phyloP scores from a whole-genome alignment of 1,140 invertebrate species.

The Phthorimaea operculella region DNA sequence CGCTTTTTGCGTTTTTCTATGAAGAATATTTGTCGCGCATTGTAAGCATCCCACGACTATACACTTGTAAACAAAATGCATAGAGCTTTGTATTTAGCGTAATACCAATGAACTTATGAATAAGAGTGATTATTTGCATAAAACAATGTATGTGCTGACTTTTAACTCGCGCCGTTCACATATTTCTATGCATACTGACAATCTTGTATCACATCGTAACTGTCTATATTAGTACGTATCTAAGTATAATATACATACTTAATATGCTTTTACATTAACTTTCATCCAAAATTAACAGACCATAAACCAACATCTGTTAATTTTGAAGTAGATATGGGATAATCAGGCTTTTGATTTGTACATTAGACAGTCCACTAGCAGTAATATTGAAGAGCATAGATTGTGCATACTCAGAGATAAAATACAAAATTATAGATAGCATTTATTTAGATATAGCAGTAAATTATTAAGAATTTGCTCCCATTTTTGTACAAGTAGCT shows the following conservation, averaged over 20 bases:
- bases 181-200: constrained; percentile 25
- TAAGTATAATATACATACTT: constrained; percentile 8
- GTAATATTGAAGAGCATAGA: not conserved
- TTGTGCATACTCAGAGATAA: not conserved
- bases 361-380: constrained; percentile 1
- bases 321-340: not conserved
- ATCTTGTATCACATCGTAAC: constrained; percentile 34
- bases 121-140: not conserved
- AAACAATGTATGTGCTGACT: not conserved
- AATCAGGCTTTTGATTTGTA: constrained; percentile 1
- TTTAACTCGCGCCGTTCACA: constrained; percentile 12
- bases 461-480: constrained; percentile 22
- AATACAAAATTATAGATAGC: not conserved
- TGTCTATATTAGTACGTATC: constrained; percentile 31
- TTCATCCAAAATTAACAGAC: not conserved
- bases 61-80: constrained; percentile 1
- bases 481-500: constrained; percentile 27
- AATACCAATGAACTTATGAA: not conserved
- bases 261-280: not conserved
- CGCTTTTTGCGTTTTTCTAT: too few relatives aligned
- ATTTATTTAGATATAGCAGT: not conserved
- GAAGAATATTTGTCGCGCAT: not conserved
- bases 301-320: not conserved
- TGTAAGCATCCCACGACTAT: too few relatives aligned
- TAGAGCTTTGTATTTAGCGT: not conserved